These are phyloP conservation scores for Pteronura brasiliensis DNA, from an alignment of 2,113 vertebrate genomes.

Conservation along the genomic window DNA sequence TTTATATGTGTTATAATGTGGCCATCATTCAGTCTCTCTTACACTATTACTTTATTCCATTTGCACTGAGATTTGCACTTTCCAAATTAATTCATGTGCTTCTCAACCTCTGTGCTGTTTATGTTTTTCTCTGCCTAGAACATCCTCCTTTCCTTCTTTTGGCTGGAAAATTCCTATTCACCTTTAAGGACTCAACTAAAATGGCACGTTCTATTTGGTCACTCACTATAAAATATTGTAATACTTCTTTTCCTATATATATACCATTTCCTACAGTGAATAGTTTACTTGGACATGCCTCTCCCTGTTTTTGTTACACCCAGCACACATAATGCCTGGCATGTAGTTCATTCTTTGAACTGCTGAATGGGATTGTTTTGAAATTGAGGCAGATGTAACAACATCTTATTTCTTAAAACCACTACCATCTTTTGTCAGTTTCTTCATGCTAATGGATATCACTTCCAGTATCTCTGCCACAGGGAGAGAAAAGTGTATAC, in stretches of 20 bases:
- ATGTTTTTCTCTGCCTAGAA: neutral
- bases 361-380: neutral
- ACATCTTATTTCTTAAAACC: neutral
- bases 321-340: neutral
- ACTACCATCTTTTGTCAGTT: neutral
- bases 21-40: neutral
- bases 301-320: accelerated
- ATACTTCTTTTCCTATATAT: neutral
- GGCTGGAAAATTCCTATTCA: neutral
- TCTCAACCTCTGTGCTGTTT: neutral
- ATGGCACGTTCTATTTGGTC: neutral
- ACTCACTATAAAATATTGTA: neutral
- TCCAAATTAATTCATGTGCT: neutral
- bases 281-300: neutral
- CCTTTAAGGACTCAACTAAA: neutral
- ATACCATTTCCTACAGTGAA: neutral
- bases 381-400: neutral
- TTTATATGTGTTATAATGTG: neutral
- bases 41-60: neutral
- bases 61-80: neutral
- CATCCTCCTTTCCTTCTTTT: neutral
- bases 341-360: neutral
- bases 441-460: neutral
- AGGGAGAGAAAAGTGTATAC: neutral
- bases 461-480: neutral